Evolutionary conservation across 2,888 invertebrate species (phyloP), one percentile per base, ranked within the genome.

Genomic region (Lithosia quadra): DNA sequence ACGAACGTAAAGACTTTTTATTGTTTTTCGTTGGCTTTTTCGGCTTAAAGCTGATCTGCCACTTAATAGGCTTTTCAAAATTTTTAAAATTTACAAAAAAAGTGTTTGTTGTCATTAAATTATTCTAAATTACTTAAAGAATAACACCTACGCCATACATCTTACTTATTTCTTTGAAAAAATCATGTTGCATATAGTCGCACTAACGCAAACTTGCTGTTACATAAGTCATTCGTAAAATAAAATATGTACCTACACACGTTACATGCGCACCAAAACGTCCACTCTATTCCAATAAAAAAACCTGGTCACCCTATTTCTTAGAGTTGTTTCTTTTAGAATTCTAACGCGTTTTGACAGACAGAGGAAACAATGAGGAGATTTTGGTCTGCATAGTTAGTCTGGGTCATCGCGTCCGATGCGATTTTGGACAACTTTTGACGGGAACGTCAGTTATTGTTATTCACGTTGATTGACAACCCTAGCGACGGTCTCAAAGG

Each of bases 341-440:
- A 69, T 63, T 72, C 75, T 74, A 82, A 78, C 63, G 73, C 81
- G 74, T 81, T 78, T 77, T 84, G 86, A 85, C 80, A 79, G 68
- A 77, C 76, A 79, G 78, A 80, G 84, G 81, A 84, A 86, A 86
- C 84, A 84, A 90, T 87, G 88, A 85, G 79, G 85, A 93, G 94
- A 94, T 94, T 94, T 94, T 91, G 95, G 94, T 94, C 87, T 83
- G 85, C 82, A 88, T 94, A 90, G 94, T 95, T 94, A 95, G 93
- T 91, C 64, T 88, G 94, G 94, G 95, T 95, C 95, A 94, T 85
- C 91, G 91, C 89, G 87, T 77, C 89, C 92, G 94, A 95, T 94
- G 92, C 92, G 95, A 95, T 95, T 94, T 94, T 87, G 92, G 91
- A 90, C 92, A 92, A 90, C 92, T 92, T 92, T 90, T 95, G 94